A percentile compares a stretch with the other conserved stretches of the same genome.
Conservation (phyloP, 2,888 invertebrate species). For the Gordius sp. region DNA sequence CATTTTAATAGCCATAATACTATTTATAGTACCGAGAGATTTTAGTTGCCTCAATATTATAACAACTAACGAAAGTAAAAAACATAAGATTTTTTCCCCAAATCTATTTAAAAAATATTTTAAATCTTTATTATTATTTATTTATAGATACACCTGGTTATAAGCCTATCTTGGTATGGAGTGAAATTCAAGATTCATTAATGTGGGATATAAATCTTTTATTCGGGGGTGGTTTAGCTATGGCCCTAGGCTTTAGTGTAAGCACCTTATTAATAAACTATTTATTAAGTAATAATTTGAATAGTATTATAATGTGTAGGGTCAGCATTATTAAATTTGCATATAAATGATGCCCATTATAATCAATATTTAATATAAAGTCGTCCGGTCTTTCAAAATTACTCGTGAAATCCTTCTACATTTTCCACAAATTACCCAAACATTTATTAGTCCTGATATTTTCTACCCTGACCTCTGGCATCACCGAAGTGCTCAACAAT, state of each 20-base stretch:
- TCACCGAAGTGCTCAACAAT: neutral
- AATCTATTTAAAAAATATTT: no score
- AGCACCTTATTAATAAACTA: no score
- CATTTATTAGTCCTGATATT: no score
- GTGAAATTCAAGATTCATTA: neutral
- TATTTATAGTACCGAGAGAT: neutral
- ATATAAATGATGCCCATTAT: no score
- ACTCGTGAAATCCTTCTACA: no score
- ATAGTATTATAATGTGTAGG: no score
- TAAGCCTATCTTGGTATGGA: neutral
- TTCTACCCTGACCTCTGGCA: neutral
- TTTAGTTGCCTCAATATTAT: neutral
- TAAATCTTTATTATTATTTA: no score
- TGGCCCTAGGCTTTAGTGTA: slow-evolving; percentile 5
- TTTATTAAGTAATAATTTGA: no score
- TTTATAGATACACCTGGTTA: neutral
- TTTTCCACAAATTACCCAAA: no score
- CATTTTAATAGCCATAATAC: neutral
- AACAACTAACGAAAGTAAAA: neutral
- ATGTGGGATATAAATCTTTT: slow-evolving; percentile 3
- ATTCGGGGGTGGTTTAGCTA: slow-evolving; percentile 13
- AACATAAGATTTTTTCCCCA: neutral
- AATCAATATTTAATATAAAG: no score
- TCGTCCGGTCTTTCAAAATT: neutral
- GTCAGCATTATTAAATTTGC: no score